Evolutionary conservation across 2,888 invertebrate species (phyloP).

Genomic region (Lithodes maja): DNA sequence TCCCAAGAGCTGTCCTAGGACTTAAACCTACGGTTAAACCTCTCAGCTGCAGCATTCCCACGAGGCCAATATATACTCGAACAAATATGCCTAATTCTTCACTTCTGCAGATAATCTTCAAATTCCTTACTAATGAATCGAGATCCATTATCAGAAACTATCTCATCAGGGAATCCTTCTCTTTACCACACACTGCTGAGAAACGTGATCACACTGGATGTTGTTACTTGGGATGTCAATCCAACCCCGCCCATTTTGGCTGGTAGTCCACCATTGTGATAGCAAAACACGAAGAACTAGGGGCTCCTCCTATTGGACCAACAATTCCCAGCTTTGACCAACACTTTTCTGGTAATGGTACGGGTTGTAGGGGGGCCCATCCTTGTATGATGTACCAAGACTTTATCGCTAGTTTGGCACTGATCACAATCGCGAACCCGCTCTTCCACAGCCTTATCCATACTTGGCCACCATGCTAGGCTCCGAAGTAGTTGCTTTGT

Average conservation of each 20-base stretch:
- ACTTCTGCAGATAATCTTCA: background rate
- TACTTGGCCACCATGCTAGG: background rate
- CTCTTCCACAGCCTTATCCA: background rate
- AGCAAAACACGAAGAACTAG: background rate
- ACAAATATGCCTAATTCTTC: background rate
- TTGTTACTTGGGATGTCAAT: background rate
- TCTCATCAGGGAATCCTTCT: slow-evolving; percentile 9
- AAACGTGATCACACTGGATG: background rate
- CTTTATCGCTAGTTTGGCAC: slow-evolving; percentile 4
- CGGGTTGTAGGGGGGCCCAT: slow-evolving; percentile 14
- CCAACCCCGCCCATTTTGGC: slow-evolving; percentile 1
- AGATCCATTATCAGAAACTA: slow-evolving; percentile 11
- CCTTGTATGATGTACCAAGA: background rate
- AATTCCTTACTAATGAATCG: slow-evolving; percentile 4
- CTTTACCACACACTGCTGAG: background rate
- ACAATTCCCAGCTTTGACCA: slow-evolving; percentile 24
- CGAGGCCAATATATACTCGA: background rate
- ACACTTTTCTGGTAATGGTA: background rate
- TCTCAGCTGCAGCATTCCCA: background rate
- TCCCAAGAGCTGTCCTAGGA: background rate
- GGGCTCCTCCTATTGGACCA: slow-evolving; percentile 7
- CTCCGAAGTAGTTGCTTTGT: background rate
- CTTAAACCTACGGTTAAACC: slow-evolving; percentile 16
- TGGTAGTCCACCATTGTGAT: slow-evolving; percentile 4
- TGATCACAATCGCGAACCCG: background rate